Base-by-base conservation (phyloP, 2,888 invertebrate species). In the Acrobeloides nanus region DNA sequence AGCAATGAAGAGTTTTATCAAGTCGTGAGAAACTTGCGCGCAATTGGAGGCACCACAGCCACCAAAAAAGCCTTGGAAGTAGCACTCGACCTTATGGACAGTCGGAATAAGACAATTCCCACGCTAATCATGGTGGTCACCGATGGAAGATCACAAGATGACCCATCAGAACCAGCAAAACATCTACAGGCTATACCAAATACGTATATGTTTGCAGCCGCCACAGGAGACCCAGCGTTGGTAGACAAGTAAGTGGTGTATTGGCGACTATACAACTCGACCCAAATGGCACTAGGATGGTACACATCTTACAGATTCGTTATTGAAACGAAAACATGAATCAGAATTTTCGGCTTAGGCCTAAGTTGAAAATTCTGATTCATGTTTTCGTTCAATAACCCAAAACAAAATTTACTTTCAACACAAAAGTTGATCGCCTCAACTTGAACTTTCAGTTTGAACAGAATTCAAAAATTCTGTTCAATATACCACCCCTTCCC, bases 111-210 rank as follows among this genome's bases (percentile, higher is more conserved):
- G 46, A 55, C 61, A 12, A 61, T 63, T 44, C 60, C 65, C 7
- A 65, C 68, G n/a, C 48, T 68, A 18, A 59, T 68, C 34, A 58
- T 68, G 58, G 63, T 68, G 24, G 66, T 68, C 12, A 68, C 68
- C 0, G 68, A 68, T 49, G 68, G 68, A 38, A 49, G 59, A 44
- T 55, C 35, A 21, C 62, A 62, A 25, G 62, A 61, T 17, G 65
- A 66, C 43, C 66, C 66, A 38, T 57, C 57, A 23, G 55, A 46
- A 24, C 62, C 61, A 3, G 64, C 60, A 18, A 35, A 46, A 12
- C 21, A 37, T 33, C 48, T 67, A 6, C 63, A 61, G 35, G 42
- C 29, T 7, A 51, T 58, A 20, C 44, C 57, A 6, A 55, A 62
- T 34, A 66, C 66, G 3, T 67, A 61, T 59, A 55, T 67, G 2